These are phyloP conservation scores for Neelides folsomi DNA, from an alignment of 2,888 invertebrate genomes.

Conservation along the genomic window DNA sequence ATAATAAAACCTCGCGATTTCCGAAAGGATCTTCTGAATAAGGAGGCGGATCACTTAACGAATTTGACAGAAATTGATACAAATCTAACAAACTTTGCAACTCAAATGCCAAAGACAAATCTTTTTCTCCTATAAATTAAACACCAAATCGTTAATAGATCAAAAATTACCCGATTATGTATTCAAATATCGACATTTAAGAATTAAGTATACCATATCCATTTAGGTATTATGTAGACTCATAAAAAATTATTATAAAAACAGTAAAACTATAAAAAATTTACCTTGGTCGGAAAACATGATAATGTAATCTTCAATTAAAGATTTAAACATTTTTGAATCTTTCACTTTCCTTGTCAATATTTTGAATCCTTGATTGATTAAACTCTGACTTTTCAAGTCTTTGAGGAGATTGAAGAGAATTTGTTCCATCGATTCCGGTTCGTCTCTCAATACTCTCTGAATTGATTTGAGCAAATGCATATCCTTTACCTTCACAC, in stretches of 20 bases:
- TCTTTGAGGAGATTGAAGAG: conserved; percentile 33
- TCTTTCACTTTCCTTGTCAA: conserved; percentile 24
- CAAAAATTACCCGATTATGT: too few relatives aligned
- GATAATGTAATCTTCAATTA: conserved; percentile 19
- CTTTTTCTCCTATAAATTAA: conserved; percentile 16
- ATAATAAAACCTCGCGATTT: neutral
- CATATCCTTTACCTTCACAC: conserved; percentile 71
- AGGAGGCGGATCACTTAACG: conserved; percentile 16
- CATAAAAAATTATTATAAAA: too few relatives aligned
- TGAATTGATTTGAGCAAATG: conserved; percentile 62
- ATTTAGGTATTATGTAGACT: too few relatives aligned
- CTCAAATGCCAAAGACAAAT: conserved; percentile 20
- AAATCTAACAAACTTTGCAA: conserved; percentile 23
- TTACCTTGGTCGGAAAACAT: conserved; percentile 26
- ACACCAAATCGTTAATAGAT: too few relatives aligned
- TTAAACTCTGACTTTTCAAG: conserved; percentile 34
- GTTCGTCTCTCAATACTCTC: conserved; percentile 19
- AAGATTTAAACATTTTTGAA: conserved; percentile 9
- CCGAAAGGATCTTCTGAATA: conserved; percentile 6
- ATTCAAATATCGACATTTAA: too few relatives aligned
- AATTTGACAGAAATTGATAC: conserved; percentile 16
- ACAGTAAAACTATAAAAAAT: neutral
- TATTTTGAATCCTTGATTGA: conserved; percentile 34
- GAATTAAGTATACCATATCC: too few relatives aligned
- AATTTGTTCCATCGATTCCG: conserved; percentile 6